Evolutionary conservation across 2,888 invertebrate species (phyloP).

Genomic region (Ariolimax columbianus): DNA sequence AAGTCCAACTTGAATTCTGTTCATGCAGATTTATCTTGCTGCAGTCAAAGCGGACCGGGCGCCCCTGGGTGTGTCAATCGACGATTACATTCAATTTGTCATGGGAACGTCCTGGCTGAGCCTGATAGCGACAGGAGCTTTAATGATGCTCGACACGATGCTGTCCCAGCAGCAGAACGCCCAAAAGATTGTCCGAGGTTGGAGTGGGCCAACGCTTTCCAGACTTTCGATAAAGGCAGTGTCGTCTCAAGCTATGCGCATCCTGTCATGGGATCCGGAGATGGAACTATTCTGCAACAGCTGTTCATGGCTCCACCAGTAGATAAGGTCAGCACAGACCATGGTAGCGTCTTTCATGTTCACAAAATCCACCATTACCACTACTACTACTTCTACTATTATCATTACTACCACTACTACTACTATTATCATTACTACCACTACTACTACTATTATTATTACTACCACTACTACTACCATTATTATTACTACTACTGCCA

Average conservation of each 20-base stretch:
- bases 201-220: background rate
- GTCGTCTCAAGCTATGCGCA: background rate
- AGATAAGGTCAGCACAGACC: background rate
- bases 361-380: no score
- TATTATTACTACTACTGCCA: no score
- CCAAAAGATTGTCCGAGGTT: background rate
- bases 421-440: no score
- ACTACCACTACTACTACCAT: no score
- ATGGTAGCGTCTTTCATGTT: conserved; percentile 14
- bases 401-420: no score
- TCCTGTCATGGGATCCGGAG: background rate
- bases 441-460: no score
- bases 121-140: background rate
- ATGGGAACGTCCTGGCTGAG: background rate
- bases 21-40: background rate
- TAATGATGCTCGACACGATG: background rate
- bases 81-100: background rate
- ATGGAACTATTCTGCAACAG: background rate
- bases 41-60: background rate
- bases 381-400: no score
- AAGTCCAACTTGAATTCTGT: background rate
- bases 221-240: background rate
- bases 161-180: background rate
- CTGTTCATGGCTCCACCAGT: background rate
- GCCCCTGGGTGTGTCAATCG: background rate